phyloP scores from a whole-genome alignment of 1,140 invertebrate genomes.

The Plodia interpunctella region DNA sequence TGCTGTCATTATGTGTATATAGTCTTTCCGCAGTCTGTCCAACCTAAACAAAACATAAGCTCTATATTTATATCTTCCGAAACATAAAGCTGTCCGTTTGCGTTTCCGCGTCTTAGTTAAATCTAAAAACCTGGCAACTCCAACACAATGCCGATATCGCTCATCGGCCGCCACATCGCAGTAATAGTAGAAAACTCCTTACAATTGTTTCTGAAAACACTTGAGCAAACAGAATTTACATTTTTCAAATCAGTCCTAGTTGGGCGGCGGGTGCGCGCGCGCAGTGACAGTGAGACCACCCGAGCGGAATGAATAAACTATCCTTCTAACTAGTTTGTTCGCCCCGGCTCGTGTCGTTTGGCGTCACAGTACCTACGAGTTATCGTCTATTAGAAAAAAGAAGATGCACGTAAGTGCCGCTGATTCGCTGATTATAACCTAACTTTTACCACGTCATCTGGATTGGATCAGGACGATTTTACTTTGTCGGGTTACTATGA shows the following conservation, averaged over 20 bases:
- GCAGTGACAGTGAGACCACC: constrained; percentile 53
- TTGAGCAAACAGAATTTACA: constrained; percentile 60
- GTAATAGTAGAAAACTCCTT: constrained; percentile 71
- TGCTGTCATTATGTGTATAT: no score
- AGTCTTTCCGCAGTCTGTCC: no score
- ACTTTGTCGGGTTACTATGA: neutral
- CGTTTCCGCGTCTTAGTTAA: neutral
- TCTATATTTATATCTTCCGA: no score
- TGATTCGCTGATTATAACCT: neutral
- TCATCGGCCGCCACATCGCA: constrained; percentile 10
- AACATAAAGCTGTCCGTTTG: no score
- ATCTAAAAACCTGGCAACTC: neutral
- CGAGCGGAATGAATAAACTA: constrained; percentile 76
- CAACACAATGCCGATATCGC: neutral
- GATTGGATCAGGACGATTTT: neutral
- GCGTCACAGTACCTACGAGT: constrained; percentile 35
- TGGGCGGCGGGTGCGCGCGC: constrained; percentile 37
- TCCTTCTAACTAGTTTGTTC: constrained; percentile 70
- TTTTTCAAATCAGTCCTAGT: constrained; percentile 41
- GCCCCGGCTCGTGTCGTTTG: constrained; percentile 74
- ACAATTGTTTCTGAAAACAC: constrained; percentile 71
- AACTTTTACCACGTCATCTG: constrained; percentile 1
- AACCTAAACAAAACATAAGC: no score
- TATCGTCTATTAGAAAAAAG: neutral
- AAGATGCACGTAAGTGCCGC: constrained; percentile 12